These are phyloP conservation scores for Amblyornis subalaris DNA, from an alignment of 2,113 vertebrate genomes.

Conservation along the genomic window DNA sequence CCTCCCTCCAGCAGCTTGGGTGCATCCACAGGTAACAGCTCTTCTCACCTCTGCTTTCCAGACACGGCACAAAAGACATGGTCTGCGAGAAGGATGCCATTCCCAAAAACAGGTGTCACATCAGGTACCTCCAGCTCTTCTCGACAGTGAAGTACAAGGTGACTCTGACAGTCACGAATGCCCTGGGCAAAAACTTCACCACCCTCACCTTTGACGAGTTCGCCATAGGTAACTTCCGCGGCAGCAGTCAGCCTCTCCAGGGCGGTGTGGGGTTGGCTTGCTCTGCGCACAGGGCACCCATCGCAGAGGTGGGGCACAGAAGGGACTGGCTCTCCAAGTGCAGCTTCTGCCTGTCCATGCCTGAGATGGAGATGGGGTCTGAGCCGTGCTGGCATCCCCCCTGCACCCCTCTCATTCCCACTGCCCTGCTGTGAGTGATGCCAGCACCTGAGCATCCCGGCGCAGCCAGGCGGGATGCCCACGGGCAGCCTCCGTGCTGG, in stretches of 20 bases:
- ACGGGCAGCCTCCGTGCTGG: background rate
- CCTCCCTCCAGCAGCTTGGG: background rate
- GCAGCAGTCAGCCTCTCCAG: background rate
- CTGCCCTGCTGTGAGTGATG: background rate
- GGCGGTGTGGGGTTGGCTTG: background rate
- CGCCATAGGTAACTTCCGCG: constrained; percentile 78
- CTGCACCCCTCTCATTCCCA: accelerated
- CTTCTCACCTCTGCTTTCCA: constrained; percentile 33
- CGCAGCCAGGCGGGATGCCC: background rate
- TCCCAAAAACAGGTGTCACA: constrained; percentile 93
- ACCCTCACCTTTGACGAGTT: constrained; percentile 88
- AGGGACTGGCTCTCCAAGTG: background rate
- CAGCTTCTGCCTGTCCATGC: background rate
- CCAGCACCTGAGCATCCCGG: background rate
- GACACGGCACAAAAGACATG: constrained; percentile 86
- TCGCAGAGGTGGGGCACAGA: accelerated
- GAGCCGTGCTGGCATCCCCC: background rate
- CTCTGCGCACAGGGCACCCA: background rate
- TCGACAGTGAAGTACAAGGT: constrained; percentile 90
- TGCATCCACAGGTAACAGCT: background rate
- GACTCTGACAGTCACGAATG: constrained; percentile 88
- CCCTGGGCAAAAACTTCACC: constrained; percentile 83
- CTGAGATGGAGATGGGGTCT: background rate
- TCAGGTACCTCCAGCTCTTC: constrained; percentile 91
- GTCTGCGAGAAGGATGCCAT: constrained; percentile 82